Evolutionary conservation across 2,888 invertebrate genomes (phyloP).

Genomic region (Hetaerina titia): DNA sequence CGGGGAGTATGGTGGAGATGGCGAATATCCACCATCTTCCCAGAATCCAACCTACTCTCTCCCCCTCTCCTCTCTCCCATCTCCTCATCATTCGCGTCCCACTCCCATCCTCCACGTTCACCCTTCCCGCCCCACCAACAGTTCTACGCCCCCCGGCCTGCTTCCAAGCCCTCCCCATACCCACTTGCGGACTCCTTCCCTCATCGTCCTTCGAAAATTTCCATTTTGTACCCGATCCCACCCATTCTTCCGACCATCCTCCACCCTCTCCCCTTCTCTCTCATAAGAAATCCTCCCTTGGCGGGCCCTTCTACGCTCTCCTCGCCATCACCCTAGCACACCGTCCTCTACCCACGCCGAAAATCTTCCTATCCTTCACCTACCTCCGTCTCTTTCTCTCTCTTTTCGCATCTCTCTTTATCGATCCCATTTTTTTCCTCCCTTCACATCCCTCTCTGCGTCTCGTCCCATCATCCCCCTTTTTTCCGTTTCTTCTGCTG

Average conservation of each 20-base stretch:
- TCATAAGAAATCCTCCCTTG: neutral
- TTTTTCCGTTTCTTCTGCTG: too few species aligned
- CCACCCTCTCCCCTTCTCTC: neutral
- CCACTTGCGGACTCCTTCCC: neutral
- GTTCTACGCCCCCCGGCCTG: neutral
- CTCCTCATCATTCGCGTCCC: neutral
- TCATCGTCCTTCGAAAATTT: conserved; percentile 11
- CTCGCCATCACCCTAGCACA: neutral
- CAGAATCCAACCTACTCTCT: neutral
- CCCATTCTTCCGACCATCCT: neutral
- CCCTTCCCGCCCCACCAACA: neutral
- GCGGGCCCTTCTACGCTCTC: neutral
- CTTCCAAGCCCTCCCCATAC: neutral
- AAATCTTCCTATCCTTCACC: neutral
- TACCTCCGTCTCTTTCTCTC: neutral
- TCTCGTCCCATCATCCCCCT: too few species aligned
- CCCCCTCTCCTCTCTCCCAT: neutral
- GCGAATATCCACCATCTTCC: neutral
- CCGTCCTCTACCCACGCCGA: neutral
- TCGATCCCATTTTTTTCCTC: neutral
- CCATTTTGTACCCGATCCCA: conserved; percentile 1
- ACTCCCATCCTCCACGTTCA: neutral
- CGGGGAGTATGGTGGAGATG: neutral
- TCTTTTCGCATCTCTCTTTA: neutral
- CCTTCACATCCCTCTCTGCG: too few species aligned